Evolutionary conservation across 2,888 invertebrate species (phyloP).

Genomic region (Drosophila paramelanica): DNA sequence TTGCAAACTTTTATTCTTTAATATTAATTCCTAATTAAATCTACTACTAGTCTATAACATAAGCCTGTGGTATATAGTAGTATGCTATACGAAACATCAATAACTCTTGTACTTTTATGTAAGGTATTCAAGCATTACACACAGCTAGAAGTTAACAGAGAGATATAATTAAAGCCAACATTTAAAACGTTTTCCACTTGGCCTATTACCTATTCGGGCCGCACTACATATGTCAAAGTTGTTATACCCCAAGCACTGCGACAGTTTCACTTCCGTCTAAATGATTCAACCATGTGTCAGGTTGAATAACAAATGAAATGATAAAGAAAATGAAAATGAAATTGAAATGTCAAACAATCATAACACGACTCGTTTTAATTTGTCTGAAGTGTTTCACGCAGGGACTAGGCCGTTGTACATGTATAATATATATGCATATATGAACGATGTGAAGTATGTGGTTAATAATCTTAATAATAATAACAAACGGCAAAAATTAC

Average conservation of each 20-base stretch:
- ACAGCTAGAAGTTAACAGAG: background rate
- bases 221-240: slow-evolving; percentile 23
- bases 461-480: slow-evolving; percentile 54
- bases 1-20: no score
- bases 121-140: background rate
- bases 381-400: slow-evolving; percentile 7
- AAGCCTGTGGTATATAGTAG: no score
- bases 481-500: slow-evolving; percentile 65
- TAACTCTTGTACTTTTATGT: background rate
- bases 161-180: background rate
- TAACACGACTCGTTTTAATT: slow-evolving; percentile 31
- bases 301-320: slow-evolving; percentile 42
- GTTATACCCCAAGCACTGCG: slow-evolving; percentile 9
- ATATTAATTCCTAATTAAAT: no score
- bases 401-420: slow-evolving; percentile 48
- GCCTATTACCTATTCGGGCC: slow-evolving; percentile 8
- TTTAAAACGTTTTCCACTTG: slow-evolving; percentile 11
- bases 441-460: slow-evolving; percentile 22
- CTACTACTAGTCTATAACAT: no score
- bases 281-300: slow-evolving; percentile 25
- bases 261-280: slow-evolving; percentile 48
- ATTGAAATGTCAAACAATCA: slow-evolving; percentile 45
- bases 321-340: slow-evolving; percentile 28
- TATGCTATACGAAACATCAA: no score
- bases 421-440: background rate